phyloP scores from a whole-genome alignment of 2,797 vertebrate species.

The Sebastes vulpes region DNA sequence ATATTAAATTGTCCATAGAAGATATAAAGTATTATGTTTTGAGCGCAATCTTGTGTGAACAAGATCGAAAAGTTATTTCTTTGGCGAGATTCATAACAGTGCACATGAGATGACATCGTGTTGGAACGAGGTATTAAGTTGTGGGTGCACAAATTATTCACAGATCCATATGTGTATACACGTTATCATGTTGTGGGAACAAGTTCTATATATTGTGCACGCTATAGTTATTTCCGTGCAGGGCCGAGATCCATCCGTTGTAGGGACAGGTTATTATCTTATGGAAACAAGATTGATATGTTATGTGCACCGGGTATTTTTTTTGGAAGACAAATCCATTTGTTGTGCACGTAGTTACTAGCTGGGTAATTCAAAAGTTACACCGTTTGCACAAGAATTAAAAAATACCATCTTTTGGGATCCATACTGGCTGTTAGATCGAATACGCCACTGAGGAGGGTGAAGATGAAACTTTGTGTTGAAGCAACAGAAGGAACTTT shows the following conservation, averaged over 20 bases:
- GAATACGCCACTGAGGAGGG: not conserved
- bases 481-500: not conserved
- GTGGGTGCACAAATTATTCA: not conserved
- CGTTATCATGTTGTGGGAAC: not conserved
- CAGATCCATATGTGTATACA: not conserved
- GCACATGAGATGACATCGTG: accelerated
- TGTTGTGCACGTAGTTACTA: not conserved
- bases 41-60: not conserved
- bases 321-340: not conserved
- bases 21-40: not conserved
- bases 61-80: not conserved
- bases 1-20: not conserved
- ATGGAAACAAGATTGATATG: not conserved
- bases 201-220: too few species aligned
- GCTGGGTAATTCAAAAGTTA: not conserved
- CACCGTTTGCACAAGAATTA: not conserved
- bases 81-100: not conserved
- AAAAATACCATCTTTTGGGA: not conserved
- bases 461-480: not conserved
- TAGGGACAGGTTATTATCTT: not conserved
- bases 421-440: too few species aligned
- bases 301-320: not conserved
- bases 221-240: not conserved
- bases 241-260: not conserved
- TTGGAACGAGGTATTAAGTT: not conserved